Evolutionary conservation across 1,140 invertebrate species (phyloP).

Genomic region (Drosophila watanabei): DNA sequence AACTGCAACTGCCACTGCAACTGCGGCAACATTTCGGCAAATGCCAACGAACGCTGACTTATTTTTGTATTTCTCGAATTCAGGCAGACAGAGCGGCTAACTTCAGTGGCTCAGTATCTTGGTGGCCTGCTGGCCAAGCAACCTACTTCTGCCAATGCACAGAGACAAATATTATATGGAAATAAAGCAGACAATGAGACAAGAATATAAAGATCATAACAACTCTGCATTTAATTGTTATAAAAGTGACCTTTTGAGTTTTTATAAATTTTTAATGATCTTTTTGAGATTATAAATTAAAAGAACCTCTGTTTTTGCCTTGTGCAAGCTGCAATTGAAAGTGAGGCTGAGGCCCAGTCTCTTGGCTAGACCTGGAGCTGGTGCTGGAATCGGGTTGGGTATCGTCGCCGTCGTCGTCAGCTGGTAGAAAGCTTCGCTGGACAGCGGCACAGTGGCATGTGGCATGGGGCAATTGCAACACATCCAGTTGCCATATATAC

Average conservation of each 20-base stretch:
- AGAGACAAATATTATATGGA: constrained; percentile 4
- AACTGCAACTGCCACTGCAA: not conserved
- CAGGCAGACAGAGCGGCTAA: constrained; percentile 28
- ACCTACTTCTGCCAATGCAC: constrained; percentile 66
- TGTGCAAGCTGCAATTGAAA: constrained; percentile 62
- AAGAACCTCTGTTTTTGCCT: not conserved
- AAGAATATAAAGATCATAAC: not conserved
- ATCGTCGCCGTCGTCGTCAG: constrained; percentile 62
- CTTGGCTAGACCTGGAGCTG: constrained; percentile 26
- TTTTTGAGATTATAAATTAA: not conserved
- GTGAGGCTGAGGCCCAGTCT: constrained; percentile 52
- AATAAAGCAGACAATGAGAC: too few species aligned
- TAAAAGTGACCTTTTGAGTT: not conserved
- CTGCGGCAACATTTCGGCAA: constrained; percentile 50
- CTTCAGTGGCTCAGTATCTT: constrained; percentile 58
- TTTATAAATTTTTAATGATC: not conserved
- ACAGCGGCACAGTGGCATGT: constrained; percentile 43
- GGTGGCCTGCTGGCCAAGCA: constrained; percentile 74
- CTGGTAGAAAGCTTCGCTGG: constrained; percentile 72
- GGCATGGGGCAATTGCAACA: constrained; percentile 67
- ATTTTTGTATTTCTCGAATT: constrained; percentile 17
- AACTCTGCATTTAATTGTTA: too few species aligned
- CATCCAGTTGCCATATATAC: constrained; percentile 71
- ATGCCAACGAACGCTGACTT: constrained; percentile 67
- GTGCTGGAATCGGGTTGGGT: constrained; percentile 36